phyloP scores from a whole-genome alignment of 2,113 vertebrate species.

The Pristiophorus japonicus region DNA sequence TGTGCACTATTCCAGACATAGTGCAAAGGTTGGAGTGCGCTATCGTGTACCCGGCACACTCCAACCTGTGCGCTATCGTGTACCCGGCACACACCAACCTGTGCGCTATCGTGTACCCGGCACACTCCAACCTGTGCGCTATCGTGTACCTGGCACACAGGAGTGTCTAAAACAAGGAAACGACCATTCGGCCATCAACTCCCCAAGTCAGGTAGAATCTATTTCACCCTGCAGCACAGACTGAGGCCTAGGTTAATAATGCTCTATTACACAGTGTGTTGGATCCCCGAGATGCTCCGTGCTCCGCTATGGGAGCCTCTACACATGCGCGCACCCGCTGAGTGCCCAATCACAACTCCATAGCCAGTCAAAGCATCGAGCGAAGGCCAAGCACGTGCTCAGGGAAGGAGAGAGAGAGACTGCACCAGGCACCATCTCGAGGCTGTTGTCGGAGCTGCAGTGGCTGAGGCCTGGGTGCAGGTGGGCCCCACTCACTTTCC shows the following conservation, averaged over 20 bases:
- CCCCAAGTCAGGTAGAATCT: background rate
- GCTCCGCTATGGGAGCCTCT: background rate
- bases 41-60: background rate
- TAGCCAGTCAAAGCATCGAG: no score
- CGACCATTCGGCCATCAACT: background rate
- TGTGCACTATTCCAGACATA: background rate
- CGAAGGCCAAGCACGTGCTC: no score
- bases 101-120: background rate
- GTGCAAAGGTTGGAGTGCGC: no score
- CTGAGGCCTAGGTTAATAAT: background rate
- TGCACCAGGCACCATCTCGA: no score
- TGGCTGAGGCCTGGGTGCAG: no score
- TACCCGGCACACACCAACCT: background rate
- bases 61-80: background rate
- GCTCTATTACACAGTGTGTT: background rate
- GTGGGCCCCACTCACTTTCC: no score
- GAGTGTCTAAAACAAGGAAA: no score
- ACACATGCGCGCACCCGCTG: background rate
- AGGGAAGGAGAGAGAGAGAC: background rate
- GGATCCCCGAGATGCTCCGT: background rate
- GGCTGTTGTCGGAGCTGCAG: no score
- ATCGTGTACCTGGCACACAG: background rate
- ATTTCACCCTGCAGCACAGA: background rate
- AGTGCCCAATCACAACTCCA: no score
- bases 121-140: background rate